Conservation (phyloP, 2,888 invertebrate genomes). For the Ichneumon xanthorius region DNA sequence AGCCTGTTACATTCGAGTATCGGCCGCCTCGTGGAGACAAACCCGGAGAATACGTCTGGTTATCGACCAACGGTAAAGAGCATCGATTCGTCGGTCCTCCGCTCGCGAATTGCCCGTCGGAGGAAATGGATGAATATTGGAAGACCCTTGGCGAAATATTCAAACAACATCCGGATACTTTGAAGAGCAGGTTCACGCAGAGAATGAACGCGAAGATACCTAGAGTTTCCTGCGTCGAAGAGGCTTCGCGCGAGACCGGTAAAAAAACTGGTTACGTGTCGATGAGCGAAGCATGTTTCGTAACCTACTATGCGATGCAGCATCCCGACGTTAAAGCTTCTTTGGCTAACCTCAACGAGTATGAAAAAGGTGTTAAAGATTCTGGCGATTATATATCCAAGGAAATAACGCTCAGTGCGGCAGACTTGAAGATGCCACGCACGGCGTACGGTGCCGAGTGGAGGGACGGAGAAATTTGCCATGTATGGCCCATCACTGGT, state of each 20-base stretch:
- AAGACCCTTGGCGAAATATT: no score
- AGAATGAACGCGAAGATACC: no score
- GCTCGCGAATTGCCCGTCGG: no score
- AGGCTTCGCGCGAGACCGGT: neutral
- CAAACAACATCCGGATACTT: no score
- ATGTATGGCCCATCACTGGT: neutral
- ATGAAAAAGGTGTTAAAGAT: neutral
- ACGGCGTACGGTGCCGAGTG: neutral
- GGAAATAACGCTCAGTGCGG: neutral
- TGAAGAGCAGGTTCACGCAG: no score
- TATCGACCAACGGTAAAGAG: no score
- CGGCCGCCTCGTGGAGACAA: no score
- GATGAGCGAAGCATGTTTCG: neutral
- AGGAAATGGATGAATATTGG: no score
- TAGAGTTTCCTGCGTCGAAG: neutral
- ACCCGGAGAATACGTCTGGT: no score
- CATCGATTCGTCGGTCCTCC: no score
- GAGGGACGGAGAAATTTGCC: neutral
- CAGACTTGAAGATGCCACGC: neutral
- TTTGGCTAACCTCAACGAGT: constrained; percentile 1
- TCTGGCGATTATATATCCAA: neutral
- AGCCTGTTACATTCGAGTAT: no score
- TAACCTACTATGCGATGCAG: neutral
- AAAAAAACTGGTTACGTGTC: neutral
- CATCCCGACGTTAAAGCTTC: neutral